Conservation (phyloP, 2,113 vertebrate species). For the Vanacampus margaritifer region DNA sequence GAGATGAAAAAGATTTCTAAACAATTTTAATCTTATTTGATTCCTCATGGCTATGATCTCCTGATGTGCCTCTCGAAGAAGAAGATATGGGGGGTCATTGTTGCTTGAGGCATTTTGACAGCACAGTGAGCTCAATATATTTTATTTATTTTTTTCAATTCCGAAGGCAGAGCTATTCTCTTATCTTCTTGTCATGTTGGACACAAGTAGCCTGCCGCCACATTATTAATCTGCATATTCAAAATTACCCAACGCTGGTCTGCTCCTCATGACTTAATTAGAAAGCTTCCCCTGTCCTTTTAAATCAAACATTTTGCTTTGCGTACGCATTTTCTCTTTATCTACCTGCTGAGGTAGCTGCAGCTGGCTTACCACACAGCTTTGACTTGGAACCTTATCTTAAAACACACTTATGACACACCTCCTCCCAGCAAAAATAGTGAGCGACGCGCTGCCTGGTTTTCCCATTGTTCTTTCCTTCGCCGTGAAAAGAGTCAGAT, state of each 20-base stretch:
- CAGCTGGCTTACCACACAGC: conserved; percentile 13
- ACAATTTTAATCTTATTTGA: conserved; percentile 30
- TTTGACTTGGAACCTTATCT: conserved; percentile 32
- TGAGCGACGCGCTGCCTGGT: neutral
- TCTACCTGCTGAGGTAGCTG: conserved; percentile 40
- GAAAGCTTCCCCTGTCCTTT: conserved; percentile 26
- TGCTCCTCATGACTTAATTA: conserved; percentile 60
- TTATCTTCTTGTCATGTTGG: conserved; percentile 1
- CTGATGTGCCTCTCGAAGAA: conserved; percentile 17
- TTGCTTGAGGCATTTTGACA: neutral
- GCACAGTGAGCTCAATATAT: conserved; percentile 8
- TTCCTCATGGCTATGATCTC: conserved; percentile 28
- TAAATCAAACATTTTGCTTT: conserved; percentile 48
- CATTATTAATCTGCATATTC: conserved; percentile 41
- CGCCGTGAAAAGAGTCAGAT: conserved; percentile 2
- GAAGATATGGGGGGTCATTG: neutral
- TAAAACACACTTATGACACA: conserved; percentile 21
- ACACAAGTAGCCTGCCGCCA: conserved; percentile 17
- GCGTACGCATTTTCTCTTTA: conserved; percentile 8
- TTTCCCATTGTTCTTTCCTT: neutral
- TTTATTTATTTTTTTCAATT: conserved; percentile 7
- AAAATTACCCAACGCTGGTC: conserved; percentile 35
- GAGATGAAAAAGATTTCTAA: conserved; percentile 37
- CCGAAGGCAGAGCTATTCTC: neutral
- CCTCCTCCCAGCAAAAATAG: neutral